A percentile compares a stretch with the other conserved stretches of the same genome.
phyloP scores from a whole-genome alignment of 1,140 invertebrate genomes.

The Lepidurus arcticus region DNA sequence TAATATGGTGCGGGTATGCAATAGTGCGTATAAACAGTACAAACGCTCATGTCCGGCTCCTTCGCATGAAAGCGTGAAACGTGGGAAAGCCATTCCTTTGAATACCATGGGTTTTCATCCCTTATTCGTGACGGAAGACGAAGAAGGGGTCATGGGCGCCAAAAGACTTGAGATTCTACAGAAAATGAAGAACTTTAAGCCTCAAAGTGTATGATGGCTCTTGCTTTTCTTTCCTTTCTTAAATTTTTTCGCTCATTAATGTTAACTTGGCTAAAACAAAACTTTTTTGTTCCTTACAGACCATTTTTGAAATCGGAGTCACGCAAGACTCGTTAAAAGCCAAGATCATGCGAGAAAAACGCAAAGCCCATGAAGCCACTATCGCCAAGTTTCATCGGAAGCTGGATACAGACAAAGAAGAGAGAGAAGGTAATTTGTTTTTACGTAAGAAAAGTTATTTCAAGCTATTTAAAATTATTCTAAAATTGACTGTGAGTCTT shows the following conservation, averaged over 20 bases:
- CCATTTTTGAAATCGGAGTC: slow-evolving; percentile 85
- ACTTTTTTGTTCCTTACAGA: slow-evolving; percentile 57
- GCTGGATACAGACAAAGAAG: slow-evolving; percentile 45
- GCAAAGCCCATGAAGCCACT: slow-evolving; percentile 43
- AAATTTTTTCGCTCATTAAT: slow-evolving; percentile 29
- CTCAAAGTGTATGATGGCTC: slow-evolving; percentile 64
- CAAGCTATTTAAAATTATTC: slow-evolving; percentile 42
- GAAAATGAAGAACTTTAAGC: slow-evolving; percentile 75
- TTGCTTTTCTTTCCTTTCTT: slow-evolving; percentile 31
- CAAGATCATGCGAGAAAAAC: slow-evolving; percentile 51
- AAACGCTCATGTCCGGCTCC: slow-evolving; percentile 74
- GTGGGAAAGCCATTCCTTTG: slow-evolving; percentile 63
- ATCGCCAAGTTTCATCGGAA: slow-evolving; percentile 46
- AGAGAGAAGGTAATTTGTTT: neutral
- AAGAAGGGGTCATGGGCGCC: slow-evolving; percentile 32
- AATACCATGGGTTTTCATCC: slow-evolving; percentile 54
- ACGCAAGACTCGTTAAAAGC: slow-evolving; percentile 61
- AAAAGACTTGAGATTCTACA: slow-evolving; percentile 52
- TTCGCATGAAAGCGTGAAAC: slow-evolving; percentile 78
- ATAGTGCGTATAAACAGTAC: slow-evolving; percentile 89
- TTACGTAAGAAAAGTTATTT: slow-evolving; percentile 50
- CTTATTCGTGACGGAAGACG: slow-evolving; percentile 47
- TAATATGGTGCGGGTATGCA: slow-evolving; percentile 66
- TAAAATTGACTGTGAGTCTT: too few relatives aligned
- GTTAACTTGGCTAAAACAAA: slow-evolving; percentile 23